Evolutionary conservation across 1,140 invertebrate species (phyloP), one percentile per base, ranked within the genome.

Genomic region (Ctenoplectra terminalis): DNA sequence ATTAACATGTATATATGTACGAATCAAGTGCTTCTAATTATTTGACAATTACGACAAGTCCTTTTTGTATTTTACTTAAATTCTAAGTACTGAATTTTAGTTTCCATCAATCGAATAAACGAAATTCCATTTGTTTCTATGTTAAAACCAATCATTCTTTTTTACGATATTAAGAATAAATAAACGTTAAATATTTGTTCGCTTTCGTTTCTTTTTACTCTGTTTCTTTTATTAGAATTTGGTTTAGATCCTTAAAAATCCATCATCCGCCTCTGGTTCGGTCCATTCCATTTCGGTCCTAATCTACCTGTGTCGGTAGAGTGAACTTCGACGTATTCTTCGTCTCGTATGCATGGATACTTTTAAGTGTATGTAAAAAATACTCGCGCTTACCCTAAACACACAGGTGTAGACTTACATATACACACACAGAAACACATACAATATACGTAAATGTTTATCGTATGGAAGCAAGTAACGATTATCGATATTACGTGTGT

Each of bases 401-500:
- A 82, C 31, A 46, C 60, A 50, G 20, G 43, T 29, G 26, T 31
- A 50, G 43, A 69, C 29, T 67, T 31, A 69, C 66, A 34, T 23
- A 69, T 34, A 20, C 26, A 48, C 15, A 48, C 17, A 56, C 46
- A 56, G 23, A 64, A 8, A 66, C 9, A 70, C 52, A 77, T 17
- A 74, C 60, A 79, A 63, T 60, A 56, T 31, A 83, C 34, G n/a
- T 74, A 72, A 63, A 75, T 52, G 46, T 83, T 50, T 81, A 74
- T 52, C 8, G 56, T 50, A 37, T 72, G 48, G n/a, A 82, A 60
- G 48, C 17, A 87, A 88, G 61, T 77, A 90, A 82, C 76, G 77
- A 85, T 86, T 92, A 88, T 87, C 80, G 71, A 87, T 88, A 90
- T 87, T 90, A 86, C 56, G 69, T 72, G 76, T 83, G 85, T 89